Conservation (phyloP, 2,113 vertebrate species). For the Loxodonta africana region DNA sequence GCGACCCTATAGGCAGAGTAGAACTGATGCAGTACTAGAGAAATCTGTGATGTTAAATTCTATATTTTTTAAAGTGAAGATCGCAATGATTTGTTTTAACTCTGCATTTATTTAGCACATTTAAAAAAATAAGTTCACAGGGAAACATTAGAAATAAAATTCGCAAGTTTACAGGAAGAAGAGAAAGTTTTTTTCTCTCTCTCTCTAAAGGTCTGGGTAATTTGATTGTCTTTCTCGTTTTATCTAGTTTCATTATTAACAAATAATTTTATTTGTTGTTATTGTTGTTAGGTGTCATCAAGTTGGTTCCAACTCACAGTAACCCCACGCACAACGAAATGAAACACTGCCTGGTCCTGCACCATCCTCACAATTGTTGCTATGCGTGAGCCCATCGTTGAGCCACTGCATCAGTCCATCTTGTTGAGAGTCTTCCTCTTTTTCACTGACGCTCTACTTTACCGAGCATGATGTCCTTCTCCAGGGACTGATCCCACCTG, state of each 20-base stretch:
- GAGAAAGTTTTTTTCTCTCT: not conserved
- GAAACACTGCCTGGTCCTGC: no score
- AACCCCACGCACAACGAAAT: no score
- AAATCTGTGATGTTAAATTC: not conserved
- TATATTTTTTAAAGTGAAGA: conserved; percentile 37
- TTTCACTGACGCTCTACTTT: no score
- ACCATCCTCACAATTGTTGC: no score
- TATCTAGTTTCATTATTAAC: not conserved
- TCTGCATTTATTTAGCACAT: conserved; percentile 82
- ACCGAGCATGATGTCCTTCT: no score
- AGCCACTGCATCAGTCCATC: no score
- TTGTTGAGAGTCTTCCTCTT: no score
- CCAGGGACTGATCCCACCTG: no score
- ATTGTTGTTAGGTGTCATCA: no score
- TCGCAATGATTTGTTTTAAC: conserved; percentile 65
- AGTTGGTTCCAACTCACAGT: no score
- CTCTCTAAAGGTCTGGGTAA: not conserved
- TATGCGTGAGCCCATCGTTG: no score
- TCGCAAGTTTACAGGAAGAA: conserved; percentile 67
- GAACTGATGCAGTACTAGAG: not conserved
- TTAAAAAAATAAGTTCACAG: conserved; percentile 78
- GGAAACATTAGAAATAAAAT: conserved; percentile 75
- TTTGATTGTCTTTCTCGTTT: conserved; percentile 3
- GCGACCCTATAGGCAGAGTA: no score
- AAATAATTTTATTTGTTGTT: not conserved